Percentiles rank a stretch among this genome's conserved stretches.
These are phyloP conservation scores for Urosaurus nigricauda DNA, from an alignment of 2,797 vertebrate genomes.

Conservation along the genomic window DNA sequence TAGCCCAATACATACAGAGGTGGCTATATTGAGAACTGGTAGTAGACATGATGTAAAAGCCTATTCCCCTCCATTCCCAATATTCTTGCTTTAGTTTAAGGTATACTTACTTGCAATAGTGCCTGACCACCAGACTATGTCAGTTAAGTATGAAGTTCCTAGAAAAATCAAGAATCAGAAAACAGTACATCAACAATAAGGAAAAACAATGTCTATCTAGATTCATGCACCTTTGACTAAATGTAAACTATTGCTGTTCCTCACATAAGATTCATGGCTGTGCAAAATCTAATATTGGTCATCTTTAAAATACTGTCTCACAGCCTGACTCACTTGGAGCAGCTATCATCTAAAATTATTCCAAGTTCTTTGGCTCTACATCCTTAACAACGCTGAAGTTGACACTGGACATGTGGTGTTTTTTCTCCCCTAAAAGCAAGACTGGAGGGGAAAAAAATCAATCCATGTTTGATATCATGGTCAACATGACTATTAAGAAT, in stretches of 20 bases:
- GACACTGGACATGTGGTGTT: too few species aligned
- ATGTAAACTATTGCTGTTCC: not conserved
- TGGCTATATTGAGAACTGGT: too few species aligned
- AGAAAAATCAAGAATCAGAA: slow-evolving; percentile 50
- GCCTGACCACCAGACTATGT: slow-evolving; percentile 95
- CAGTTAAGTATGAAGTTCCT: slow-evolving; percentile 91
- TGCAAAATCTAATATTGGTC: not conserved
- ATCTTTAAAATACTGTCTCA: not conserved
- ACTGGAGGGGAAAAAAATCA: not conserved
- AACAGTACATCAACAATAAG: slow-evolving; percentile 28
- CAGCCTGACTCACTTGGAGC: not conserved
- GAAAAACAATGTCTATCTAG: slow-evolving; percentile 31
- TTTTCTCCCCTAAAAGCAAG: too few species aligned
- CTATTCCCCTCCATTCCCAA: too few species aligned
- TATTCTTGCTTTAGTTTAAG: not conserved
- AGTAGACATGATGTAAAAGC: not conserved
- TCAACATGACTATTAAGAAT: not conserved
- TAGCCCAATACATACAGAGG: not conserved
- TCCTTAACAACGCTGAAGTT: too few species aligned
- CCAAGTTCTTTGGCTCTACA: not conserved
- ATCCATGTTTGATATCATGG: not conserved
- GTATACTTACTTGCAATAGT: slow-evolving; percentile 92
- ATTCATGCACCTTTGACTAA: not conserved
- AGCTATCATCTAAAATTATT: not conserved
- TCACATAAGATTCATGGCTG: not conserved